Evolutionary conservation across 1,140 invertebrate species (phyloP).

Genomic region (Hirudo medicinalis): DNA sequence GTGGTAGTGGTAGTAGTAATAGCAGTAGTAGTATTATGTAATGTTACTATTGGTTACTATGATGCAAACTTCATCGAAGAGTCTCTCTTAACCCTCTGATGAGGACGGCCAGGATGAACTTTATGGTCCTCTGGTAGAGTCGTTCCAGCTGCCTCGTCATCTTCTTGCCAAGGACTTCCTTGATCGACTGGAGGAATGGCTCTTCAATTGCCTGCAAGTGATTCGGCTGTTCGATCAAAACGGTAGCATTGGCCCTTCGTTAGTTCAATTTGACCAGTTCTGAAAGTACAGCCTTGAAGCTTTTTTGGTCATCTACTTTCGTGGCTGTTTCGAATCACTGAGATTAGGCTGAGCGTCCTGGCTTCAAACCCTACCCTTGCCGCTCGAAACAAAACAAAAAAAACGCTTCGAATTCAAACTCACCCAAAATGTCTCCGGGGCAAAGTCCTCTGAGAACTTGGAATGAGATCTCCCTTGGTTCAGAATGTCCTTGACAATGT

Average conservation of each 20-base stretch:
- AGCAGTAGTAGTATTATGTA: too few species aligned
- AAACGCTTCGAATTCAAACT: not conserved
- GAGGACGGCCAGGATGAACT: conserved; percentile 4
- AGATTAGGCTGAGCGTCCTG: not conserved
- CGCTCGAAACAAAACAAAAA: not conserved
- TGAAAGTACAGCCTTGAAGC: too few species aligned
- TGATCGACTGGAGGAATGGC: not conserved
- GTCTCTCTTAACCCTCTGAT: conserved; percentile 2
- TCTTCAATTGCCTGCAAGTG: not conserved
- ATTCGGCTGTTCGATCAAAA: not conserved
- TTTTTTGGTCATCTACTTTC: too few species aligned
- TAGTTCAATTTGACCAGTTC: too few species aligned
- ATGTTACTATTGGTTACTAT: too few species aligned
- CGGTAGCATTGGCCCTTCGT: too few species aligned
- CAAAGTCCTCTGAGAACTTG: not conserved
- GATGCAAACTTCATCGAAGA: too few species aligned
- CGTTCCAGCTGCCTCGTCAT: not conserved
- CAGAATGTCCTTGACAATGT: conserved; percentile 6
- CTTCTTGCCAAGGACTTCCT: not conserved
- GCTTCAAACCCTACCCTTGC: not conserved
- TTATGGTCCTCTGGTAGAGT: conserved; percentile 5
- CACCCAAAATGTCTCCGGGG: not conserved
- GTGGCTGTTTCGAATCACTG: not conserved
- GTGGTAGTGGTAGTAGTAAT: too few species aligned
- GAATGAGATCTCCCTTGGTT: not conserved